Evolutionary conservation across 2,888 invertebrate genomes (phyloP), one percentile per base, ranked within the genome.

Genomic region (Caenorhabditis drosophilae): DNA sequence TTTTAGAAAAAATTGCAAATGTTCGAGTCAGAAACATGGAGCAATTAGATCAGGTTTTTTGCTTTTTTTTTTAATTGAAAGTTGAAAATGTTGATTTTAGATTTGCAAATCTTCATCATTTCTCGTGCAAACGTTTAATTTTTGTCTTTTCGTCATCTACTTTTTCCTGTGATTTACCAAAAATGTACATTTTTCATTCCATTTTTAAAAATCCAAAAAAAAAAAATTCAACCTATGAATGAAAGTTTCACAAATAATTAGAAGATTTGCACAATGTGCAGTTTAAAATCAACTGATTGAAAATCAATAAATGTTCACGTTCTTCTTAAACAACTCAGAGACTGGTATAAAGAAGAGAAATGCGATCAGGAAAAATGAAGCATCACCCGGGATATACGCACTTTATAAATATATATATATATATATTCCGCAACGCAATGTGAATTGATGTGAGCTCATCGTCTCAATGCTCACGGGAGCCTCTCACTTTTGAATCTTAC

Each of bases 1-100:
- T 68, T 48, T 44, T 59, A 11, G 36, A 42, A 36, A 52, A 45
- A 11, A 46, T 68, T 22, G 49, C 49, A 23, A 58, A 50, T 23
- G 58, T 63, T 26, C 34, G 68, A 41, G 51, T 68, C 27, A 57
- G 51, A 26, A 56, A 46, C 22, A 48, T 57, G 2, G 53, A 60
- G 47, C 54, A 67, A 18, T 40, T 67, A 23, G 49, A 67, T 27
- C 38, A 52, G 26, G 67, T 67, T 22, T 57, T 40, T 38, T 26
- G 4, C 4, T n/a, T 25, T 27, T n/a, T 27, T 45, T 6, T 2
- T 4, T n/a, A 45, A 16, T 23, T 26, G 1, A 7, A 45, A 16
- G 16, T 7, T 16, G 16, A 45, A 3, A 16, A 15, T n/a, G 22
- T n/a, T 4, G n/a, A n/a, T 45, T 45, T n/a, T 18, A 45, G 44